Evolutionary conservation across 2,888 invertebrate genomes (phyloP), one percentile per base, ranked within the genome.

Genomic region (Tipula confusa): DNA sequence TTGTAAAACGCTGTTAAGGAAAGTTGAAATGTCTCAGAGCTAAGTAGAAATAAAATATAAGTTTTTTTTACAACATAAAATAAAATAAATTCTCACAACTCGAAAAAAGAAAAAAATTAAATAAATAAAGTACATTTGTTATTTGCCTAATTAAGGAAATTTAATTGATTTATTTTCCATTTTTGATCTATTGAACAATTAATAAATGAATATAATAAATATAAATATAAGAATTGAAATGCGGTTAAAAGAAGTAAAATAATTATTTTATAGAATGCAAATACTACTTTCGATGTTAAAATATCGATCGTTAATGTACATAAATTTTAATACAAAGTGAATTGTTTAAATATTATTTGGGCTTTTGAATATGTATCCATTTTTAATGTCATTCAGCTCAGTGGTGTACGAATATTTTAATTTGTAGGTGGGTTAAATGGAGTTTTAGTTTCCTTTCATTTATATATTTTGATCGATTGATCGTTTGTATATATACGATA

Each of bases 1-100:
- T 18, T 48, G n/a, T 64, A 24, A 64, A 24, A 64, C 24, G 9
- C 64, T 64, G 64, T 64, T 64, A 64, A 64, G 64, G 64, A 64
- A 64, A 64, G 64, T 64, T 64, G 64, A 64, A 64, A 64, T 64
- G 64, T 64, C 64, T 64, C 64, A 64, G 64, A 64, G 64, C 64
- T 24, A 64, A 64, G 64, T 64, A 64, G 24, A 64, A 64, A 24
- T 24, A 64, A 64, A 64, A 64, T 24, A 64, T 24, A n/a, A n/a
- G n/a, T n/a, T n/a, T n/a, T n/a, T 5, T 24, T 18, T 24, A 64
- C 64, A 64, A 24, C 64, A 64, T 24, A 64, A 64, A 18, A 64
- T 64, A 64, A 64, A 64, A 24, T 24, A 64, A 64, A 64, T 64
- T 64, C 64, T 64, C 64, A 64, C 64, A 64, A 64, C 24, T 1